Evolutionary conservation across 2,797 vertebrate genomes (phyloP), one percentile per base, ranked within the genome.

Genomic region (Aselliscus stoliczkanus): DNA sequence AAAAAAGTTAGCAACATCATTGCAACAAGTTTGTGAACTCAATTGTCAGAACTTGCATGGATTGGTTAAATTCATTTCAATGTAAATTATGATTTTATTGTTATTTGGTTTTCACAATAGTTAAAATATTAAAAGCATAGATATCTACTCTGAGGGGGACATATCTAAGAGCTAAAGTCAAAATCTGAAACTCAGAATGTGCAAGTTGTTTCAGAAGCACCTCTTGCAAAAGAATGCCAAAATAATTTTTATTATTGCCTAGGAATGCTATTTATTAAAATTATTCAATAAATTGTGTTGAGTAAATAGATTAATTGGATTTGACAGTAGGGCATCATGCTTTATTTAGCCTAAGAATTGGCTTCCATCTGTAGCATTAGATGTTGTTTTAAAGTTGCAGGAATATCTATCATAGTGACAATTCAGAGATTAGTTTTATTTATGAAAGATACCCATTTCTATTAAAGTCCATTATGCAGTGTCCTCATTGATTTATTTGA

Each of bases 301-400:
- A 95, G 76, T 82, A 88, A 83, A 86, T 90, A 83, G 58, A 90
- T 94, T 94, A 90, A 84, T 79, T 97, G 62, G 50, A 92, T 94
- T 95, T 95, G 80, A 92, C 58, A 93, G 34, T 60, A 81, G 69
- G 73, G 54, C 73, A 80, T 83, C 76, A 87, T 62, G 44, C 81
- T 87, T 80, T 69, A 92, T 92, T 94, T 94, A 95, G 42, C 39
- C 31, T 18, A 39, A 92, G 81, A 79, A 50, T 60, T 2, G 1
- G 62, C 37, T 90, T 80, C 65, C 52, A 52, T 90, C 54, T 76
- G 39, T 44, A 88, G 87, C 39, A 81, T 91, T 77, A 92, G 42
- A 89, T 87, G 84, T 47, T 93, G 34, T 77, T 82, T 92, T 90
- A 87, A 69, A 92, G 56, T 92, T 92, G 29, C 44, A 90, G 70